These are phyloP conservation scores for Sinocyclocheilus maitianheensis DNA, from an alignment of 2,113 vertebrate genomes.

Conservation along the genomic window DNA sequence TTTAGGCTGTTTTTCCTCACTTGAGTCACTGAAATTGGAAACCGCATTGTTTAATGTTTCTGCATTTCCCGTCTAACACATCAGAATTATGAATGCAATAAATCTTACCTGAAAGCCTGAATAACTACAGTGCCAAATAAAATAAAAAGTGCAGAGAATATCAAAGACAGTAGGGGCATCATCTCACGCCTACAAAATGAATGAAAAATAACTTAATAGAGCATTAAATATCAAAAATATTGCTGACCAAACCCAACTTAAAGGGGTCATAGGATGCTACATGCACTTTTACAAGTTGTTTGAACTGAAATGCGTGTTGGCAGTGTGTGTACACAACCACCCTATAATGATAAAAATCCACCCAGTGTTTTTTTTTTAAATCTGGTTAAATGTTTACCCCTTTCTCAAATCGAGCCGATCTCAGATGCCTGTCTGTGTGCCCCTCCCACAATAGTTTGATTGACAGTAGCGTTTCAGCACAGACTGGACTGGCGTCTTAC, in stretches of 20 bases:
- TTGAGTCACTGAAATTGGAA: slow-evolving; percentile 82
- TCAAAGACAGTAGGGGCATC: slow-evolving; percentile 95
- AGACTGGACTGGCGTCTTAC: no score
- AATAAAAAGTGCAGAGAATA: slow-evolving; percentile 95
- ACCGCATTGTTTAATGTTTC: neutral
- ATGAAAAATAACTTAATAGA: neutral
- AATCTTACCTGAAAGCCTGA: slow-evolving; percentile 90
- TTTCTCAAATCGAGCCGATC: no score
- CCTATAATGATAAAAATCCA: no score
- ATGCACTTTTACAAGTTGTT: no score
- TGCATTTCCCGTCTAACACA: accelerated
- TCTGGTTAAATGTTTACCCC: no score
- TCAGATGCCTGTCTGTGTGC: no score
- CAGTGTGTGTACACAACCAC: no score
- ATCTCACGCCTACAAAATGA: slow-evolving; percentile 88
- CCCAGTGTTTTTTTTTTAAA: no score
- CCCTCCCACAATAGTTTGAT: no score
- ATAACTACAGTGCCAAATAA: slow-evolving; percentile 94
- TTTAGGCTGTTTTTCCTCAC: slow-evolving; percentile 81
- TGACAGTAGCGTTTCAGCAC: no score
- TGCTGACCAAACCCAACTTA: neutral
- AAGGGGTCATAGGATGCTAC: no score
- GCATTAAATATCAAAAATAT: neutral
- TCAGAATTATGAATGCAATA: neutral
- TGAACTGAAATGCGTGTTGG: no score